Conservation (phyloP, 2,113 vertebrate species). For the Heteronetta atricapilla region DNA sequence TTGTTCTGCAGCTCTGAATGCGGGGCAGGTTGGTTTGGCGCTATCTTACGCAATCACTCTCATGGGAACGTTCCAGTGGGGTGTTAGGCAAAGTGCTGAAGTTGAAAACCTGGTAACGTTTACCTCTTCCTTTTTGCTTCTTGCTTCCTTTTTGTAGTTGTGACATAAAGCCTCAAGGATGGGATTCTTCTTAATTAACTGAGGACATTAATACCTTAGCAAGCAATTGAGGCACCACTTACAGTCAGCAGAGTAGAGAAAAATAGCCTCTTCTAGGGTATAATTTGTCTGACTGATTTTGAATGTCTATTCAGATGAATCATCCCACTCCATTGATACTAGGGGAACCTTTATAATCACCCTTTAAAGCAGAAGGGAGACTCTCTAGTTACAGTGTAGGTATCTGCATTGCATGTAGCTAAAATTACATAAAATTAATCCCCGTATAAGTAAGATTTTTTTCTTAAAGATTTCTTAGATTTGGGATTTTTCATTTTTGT, state of each 20-base stretch:
- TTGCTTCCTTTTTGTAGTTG: slow-evolving; percentile 15
- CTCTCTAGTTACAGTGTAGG: neutral
- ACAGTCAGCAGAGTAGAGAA: neutral
- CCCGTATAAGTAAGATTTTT: neutral
- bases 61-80: slow-evolving; percentile 97
- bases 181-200: slow-evolving; percentile 5
- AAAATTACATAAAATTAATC: neutral
- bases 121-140: slow-evolving; percentile 22
- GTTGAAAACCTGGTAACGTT: slow-evolving; percentile 93
- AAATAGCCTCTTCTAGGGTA: neutral
- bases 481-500: neutral
- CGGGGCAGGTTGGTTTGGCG: slow-evolving; percentile 88
- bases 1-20: slow-evolving; percentile 80
- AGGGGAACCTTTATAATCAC: neutral
- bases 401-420: neutral
- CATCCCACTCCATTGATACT: neutral
- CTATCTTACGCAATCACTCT: slow-evolving; percentile 91
- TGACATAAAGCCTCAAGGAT: slow-evolving; percentile 7
- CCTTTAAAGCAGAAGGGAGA: neutral
- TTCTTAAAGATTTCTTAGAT: neutral
- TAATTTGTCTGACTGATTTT: neutral
- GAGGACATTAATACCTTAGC: neutral
- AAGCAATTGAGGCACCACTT: neutral
- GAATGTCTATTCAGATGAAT: neutral
- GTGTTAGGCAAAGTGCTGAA: slow-evolving; percentile 93